Base-by-base conservation (phyloP, 2,797 vertebrate species). In the Alosa sapidissima region DNA sequence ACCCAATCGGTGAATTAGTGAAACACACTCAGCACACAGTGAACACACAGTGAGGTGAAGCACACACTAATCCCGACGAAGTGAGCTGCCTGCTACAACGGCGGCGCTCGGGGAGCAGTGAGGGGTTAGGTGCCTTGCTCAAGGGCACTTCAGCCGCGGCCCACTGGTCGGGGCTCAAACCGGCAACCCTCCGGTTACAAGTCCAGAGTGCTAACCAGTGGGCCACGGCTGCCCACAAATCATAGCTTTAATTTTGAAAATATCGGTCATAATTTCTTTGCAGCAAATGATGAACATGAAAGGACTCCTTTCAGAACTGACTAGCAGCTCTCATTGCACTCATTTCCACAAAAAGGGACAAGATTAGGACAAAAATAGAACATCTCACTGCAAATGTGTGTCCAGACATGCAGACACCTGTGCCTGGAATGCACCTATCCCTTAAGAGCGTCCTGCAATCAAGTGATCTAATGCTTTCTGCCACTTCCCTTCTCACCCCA, bases 391-490 rank as follows among this genome's bases (percentile, higher is more conserved):
- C 41, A 41, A 41, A 5, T 75, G 13, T 72, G 78, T 82, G 87
- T 81, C 54, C 11, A 58, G 41, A 83, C 85, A 85, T 24, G 88
- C 75, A 81, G 85, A 84, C 85, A 86, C 81, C 85, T 86, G 86
- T 19, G 82, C n/a, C 81, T 55, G 86, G 90, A 91, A 91, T 87
- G 89, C 84, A 58, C 41, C 83, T 62, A 81, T 85, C 10, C 45
- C 14, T 45, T 28, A 24, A 82, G 62, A 72, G 28, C 36, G 48
- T 83, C 21, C 45, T 75, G 21, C 60, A 49, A 83, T 83, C 81
- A 24, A 45, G 1, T 82, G 28, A 78, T 85, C 81, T 75, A 28
- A 85, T 75, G 65, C 11, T 5, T 11, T 75, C 1, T 41, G 36
- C 36, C 33, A 13, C 36, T 5, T 55, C 48, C 11, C 60, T 58